Percentiles rank a stretch among this genome's conserved stretches.
phyloP scores from a whole-genome alignment of 2,797 vertebrate species.

The Mastacembelus armatus region DNA sequence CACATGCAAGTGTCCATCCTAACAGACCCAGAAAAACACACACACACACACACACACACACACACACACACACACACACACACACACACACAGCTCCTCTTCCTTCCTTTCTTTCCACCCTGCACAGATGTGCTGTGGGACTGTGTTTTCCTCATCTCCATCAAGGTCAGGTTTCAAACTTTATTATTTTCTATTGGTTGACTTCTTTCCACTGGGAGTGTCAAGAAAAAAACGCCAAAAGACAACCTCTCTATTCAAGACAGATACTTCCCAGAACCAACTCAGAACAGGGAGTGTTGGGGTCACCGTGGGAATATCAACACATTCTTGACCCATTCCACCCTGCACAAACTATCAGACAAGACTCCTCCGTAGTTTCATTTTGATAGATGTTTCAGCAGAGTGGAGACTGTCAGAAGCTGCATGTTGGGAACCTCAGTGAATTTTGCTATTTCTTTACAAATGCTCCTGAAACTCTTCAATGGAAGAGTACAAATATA shows the following conservation, averaged over 20 bases:
- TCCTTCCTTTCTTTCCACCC: constrained; percentile 36
- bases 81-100: constrained; percentile 23
- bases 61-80: constrained; percentile 5
- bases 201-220: constrained; percentile 42
- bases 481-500: too few relatives aligned
- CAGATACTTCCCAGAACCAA: constrained; percentile 22
- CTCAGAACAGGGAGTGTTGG: constrained; percentile 25
- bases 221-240: constrained; percentile 7
- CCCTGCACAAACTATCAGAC: constrained; percentile 10
- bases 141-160: constrained; percentile 46
- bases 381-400: neutral
- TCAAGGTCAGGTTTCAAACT: constrained; percentile 70
- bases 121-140: constrained; percentile 39
- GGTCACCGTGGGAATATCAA: constrained; percentile 39
- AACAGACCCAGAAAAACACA: neutral
- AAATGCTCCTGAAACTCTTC: neutral
- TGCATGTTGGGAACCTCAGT: too few relatives aligned
- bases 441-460: too few relatives aligned
- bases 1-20: neutral
- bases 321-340: constrained; percentile 39
- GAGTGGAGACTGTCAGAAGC: too few relatives aligned
- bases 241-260: constrained; percentile 30
- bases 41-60: neutral
- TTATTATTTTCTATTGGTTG: constrained; percentile 58
- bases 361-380: constrained; percentile 13